Evolutionary conservation across 2,113 vertebrate genomes (phyloP).

Genomic region (Neolamprologus devosi): DNA sequence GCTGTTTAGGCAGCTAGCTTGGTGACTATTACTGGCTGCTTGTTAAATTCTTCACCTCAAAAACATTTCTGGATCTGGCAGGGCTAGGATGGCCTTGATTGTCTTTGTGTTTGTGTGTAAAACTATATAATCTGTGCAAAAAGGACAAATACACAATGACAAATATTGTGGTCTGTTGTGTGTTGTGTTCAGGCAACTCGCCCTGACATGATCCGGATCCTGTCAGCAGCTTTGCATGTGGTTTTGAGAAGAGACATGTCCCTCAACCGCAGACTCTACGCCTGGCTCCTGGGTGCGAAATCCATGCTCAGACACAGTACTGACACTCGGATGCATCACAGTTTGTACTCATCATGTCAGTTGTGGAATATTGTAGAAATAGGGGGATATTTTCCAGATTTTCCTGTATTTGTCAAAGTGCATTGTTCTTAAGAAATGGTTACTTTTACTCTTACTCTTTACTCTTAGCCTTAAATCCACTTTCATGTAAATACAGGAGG

Average conservation of each 20-base stretch:
- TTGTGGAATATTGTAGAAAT: neutral
- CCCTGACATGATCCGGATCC: constrained; percentile 94
- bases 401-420: neutral
- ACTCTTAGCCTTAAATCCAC: neutral
- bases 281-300: constrained; percentile 91
- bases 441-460: neutral
- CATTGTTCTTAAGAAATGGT: neutral
- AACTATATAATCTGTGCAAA: neutral
- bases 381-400: neutral
- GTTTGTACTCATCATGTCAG: neutral
- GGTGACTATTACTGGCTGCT: neutral
- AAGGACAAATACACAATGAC: neutral
- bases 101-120: neutral
- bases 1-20: neutral
- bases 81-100: neutral
- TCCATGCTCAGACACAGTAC: constrained; percentile 2
- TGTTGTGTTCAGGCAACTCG: constrained; percentile 81
- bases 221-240: constrained; percentile 95
- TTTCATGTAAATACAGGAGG: neutral
- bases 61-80: neutral
- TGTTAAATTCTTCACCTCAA: neutral
- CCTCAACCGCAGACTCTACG: constrained; percentile 94
- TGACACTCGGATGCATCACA: neutral
- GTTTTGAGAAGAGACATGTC: constrained; percentile 98
- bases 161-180: neutral